A percentile compares a stretch with the other conserved stretches of the same genome.
phyloP scores from a whole-genome alignment of 2,113 vertebrate genomes.

The Platanista minor region DNA sequence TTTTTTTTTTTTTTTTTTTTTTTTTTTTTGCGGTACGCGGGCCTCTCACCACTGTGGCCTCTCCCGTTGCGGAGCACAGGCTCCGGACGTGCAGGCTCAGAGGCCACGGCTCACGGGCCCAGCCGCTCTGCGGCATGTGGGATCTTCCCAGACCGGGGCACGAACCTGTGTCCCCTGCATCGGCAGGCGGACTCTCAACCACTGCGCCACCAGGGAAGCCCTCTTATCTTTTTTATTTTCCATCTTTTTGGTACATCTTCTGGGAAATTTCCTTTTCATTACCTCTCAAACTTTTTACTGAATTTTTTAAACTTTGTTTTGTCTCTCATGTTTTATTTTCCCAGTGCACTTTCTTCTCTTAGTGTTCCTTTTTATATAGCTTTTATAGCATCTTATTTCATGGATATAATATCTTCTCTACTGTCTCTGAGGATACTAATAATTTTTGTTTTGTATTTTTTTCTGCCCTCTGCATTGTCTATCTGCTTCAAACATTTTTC shows the following conservation, averaged over 20 bases:
- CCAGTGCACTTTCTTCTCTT: not conserved
- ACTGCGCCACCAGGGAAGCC: not conserved
- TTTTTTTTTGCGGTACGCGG: too few species aligned
- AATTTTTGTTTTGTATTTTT: not conserved
- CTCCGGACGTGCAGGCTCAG: too few species aligned
- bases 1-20: too few species aligned
- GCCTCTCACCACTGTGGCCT: too few species aligned
- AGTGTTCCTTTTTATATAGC: not conserved
- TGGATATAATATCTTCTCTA: not conserved
- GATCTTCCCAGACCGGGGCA: not conserved
- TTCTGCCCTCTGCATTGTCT: not conserved
- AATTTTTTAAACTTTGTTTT: not conserved
- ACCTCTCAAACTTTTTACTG: not conserved
- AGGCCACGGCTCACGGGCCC: too few species aligned
- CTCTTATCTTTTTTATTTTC: not conserved
- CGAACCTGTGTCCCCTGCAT: not conserved
- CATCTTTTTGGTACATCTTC: not conserved
- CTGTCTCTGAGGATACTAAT: not conserved
- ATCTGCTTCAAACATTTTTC: not conserved
- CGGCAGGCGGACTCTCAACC: not conserved
- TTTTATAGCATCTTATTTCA: not conserved
- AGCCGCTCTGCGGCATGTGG: not conserved
- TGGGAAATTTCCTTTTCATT: constrained; percentile 35
- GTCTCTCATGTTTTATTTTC: constrained; percentile 20
- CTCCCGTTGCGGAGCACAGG: too few species aligned